Conservation (phyloP, 1,140 invertebrate species). For the Dreissena rostriformis region DNA sequence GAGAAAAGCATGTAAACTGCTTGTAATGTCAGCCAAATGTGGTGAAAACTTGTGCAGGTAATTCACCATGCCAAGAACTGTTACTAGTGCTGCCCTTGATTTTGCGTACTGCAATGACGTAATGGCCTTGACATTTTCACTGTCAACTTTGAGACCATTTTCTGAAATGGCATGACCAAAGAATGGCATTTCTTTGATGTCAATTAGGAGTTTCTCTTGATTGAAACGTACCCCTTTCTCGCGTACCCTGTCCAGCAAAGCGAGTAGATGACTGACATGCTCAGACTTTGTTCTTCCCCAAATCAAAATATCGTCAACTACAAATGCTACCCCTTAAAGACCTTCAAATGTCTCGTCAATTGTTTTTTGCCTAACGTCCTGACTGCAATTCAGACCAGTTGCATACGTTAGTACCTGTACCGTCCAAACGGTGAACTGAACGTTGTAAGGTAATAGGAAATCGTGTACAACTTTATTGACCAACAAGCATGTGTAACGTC, state of each 20-base stretch:
- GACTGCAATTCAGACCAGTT: conserved; percentile 51
- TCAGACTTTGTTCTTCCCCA: not conserved
- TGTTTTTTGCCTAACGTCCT: conserved; percentile 13
- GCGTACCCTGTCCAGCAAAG: not conserved
- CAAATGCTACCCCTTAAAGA: conserved; percentile 23
- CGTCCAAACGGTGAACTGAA: conserved; percentile 67
- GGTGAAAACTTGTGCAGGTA: conserved; percentile 80
- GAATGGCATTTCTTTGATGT: conserved; percentile 17
- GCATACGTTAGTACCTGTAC: conserved; percentile 66
- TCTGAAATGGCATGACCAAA: conserved; percentile 48
- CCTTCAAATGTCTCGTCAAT: conserved; percentile 8
- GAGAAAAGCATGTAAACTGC: conserved; percentile 57
- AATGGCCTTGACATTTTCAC: conserved; percentile 79
- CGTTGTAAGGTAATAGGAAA: conserved; percentile 60
- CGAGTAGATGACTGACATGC: not conserved
- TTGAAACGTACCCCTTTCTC: not conserved
- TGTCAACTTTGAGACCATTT: conserved; percentile 77
- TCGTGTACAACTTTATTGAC: conserved; percentile 62
- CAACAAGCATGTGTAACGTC: conserved; percentile 54
- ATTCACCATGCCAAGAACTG: conserved; percentile 78
- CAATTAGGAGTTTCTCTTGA: conserved; percentile 27
- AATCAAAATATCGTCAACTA: conserved; percentile 35
- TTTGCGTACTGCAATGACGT: conserved; percentile 71
- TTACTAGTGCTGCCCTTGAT: conserved; percentile 77
- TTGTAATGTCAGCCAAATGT: conserved; percentile 78